These are phyloP conservation scores for Drosophila nigricruria DNA, from an alignment of 2,888 invertebrate genomes.

Conservation along the genomic window DNA sequence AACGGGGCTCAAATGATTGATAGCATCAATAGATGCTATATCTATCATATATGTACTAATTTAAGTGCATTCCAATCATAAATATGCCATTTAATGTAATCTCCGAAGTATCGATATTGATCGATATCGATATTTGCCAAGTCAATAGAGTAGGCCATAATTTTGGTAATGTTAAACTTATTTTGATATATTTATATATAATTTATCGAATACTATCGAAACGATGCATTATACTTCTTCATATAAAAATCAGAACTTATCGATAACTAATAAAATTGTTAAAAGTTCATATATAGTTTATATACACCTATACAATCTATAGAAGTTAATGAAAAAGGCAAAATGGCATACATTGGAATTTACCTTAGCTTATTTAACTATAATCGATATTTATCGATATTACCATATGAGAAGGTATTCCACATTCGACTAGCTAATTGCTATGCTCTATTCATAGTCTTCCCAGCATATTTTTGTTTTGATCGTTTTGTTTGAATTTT, in stretches of 20 bases:
- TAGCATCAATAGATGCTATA: neutral
- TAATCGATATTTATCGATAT: slow-evolving; percentile 3
- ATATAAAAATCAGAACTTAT: neutral
- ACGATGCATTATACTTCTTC: neutral
- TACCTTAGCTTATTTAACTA: neutral
- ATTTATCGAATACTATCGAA: no score
- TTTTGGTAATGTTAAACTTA: no score
- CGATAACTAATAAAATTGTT: neutral
- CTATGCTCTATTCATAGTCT: slow-evolving; percentile 9
- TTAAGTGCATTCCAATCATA: neutral
- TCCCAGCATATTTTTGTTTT: slow-evolving; percentile 29
- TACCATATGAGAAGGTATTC: neutral
- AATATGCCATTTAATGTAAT: neutral
- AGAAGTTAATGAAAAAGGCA: neutral
- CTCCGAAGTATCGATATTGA: neutral
- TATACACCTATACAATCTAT: neutral
- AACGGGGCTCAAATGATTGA: neutral
- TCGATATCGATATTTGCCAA: neutral
- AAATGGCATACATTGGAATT: neutral
- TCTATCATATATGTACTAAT: neutral
- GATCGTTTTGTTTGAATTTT: slow-evolving; percentile 50
- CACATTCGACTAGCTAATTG: slow-evolving; percentile 1
- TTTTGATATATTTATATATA: no score
- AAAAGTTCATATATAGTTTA: neutral
- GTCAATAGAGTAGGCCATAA: no score